Base-by-base conservation (phyloP, 35 echinoderm and acorn worm genomes). In the Anneissia japonica region DNA sequence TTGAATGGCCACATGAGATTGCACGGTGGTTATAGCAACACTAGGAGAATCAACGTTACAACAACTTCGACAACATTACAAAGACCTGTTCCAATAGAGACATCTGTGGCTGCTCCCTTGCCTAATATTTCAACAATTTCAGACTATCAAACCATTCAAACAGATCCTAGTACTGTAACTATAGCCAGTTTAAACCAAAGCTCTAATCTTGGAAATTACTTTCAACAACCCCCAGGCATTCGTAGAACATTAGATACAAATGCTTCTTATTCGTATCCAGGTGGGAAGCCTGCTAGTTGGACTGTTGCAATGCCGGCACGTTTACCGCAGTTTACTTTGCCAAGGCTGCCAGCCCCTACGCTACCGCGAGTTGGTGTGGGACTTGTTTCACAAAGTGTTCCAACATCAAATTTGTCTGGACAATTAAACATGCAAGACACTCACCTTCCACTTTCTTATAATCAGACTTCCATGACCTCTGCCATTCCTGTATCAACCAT, bases 1-100 rank as follows among this genome's bases (percentile, higher is more conserved):
- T 84, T 98, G 34, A 98, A 98, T 89, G 95, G 95, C 55, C 95
- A 98, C 72, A 98, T 98, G 95, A 90, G 95, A 73, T 81, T 98
- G 37, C 95, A 98, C 56, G 95, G 95, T 29, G 95, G 95, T 28
- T 98, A 98, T 76, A 93, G 90, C 77, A 89, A 92, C 73, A 77
- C 90, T 26, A 64, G 51, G 26, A 6, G 51, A 64, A 64, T 64
- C 21, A 26, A 9, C 1, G 1, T 64, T 6, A 64, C 51, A 9
- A 64, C 51, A 26, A 23, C 51, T 64, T 2, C 10, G 11, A 64
- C 51, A 64, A 6, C 2, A 23, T 9, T 64, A 16, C 51, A 9
- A 64, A 9, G 51, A 26, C 51, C 51, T 2, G 2, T 2, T 64
- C 51, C 7, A 64, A 23, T 64, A 23, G 51, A 64, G 26, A 64